A percentile compares a stretch with the other conserved stretches of the same genome.
Evolutionary conservation across 2,113 vertebrate species (phyloP).

Genomic region (Plestiodon gilberti): DNA sequence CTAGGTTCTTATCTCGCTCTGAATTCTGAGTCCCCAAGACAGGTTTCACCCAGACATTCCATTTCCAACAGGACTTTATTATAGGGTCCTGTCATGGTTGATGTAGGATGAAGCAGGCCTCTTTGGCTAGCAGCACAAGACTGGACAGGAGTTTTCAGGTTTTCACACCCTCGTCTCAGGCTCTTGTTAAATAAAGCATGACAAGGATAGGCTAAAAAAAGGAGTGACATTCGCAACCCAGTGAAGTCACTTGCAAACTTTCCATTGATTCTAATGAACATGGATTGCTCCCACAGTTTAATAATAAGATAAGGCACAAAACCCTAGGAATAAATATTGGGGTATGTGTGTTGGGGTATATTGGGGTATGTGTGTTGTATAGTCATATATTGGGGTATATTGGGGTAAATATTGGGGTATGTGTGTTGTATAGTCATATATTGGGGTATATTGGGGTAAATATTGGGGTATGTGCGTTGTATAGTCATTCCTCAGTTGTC

Average conservation of each 20-base stretch:
- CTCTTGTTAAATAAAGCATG: not conserved
- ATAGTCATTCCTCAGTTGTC: too few relatives aligned
- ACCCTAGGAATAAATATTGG: too few relatives aligned
- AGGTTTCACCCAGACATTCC: conserved; percentile 10
- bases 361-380: too few relatives aligned
- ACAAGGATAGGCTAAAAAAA: not conserved
- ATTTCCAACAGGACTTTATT: conserved; percentile 19
- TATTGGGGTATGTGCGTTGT: too few relatives aligned
- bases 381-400: too few relatives aligned
- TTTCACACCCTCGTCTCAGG: not conserved
- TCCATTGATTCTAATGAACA: not conserved
- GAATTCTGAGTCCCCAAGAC: conserved; percentile 27
- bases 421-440: too few relatives aligned
- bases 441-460: too few relatives aligned
- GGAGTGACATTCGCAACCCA: not conserved
- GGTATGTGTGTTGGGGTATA: too few relatives aligned
- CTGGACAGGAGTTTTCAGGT: conserved; percentile 1
- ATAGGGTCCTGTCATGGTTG: conserved; percentile 18
- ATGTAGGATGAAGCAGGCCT: not conserved
- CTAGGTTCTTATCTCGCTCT: conserved; percentile 25
- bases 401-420: too few relatives aligned
- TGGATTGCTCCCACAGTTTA: not conserved
- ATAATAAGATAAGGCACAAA: not conserved
- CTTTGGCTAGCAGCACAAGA: conserved; percentile 7
- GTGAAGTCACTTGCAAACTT: not conserved